These are phyloP conservation scores for Tridacna gigas DNA, from an alignment of 2,888 invertebrate genomes.

Conservation along the genomic window DNA sequence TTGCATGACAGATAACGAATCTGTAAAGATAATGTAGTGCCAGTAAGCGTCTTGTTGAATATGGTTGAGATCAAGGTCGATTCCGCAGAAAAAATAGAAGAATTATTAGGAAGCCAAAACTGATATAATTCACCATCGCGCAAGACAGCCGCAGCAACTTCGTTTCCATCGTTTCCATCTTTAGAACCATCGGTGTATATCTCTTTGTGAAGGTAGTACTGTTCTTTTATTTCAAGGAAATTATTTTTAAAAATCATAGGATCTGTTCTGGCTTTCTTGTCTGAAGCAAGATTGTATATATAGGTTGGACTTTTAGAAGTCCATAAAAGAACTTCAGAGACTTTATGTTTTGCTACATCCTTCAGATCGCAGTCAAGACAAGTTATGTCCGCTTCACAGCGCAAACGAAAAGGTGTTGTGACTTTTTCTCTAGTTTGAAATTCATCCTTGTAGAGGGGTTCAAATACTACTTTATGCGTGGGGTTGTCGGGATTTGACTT, in stretches of 20 bases:
- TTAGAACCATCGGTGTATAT: slow-evolving; percentile 51
- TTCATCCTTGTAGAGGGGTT: not conserved
- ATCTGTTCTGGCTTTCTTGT: slow-evolving; percentile 26
- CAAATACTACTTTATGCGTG: slow-evolving; percentile 16
- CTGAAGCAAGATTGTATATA: slow-evolving; percentile 5
- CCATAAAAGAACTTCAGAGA: slow-evolving; percentile 13
- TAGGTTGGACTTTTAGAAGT: slow-evolving; percentile 19
- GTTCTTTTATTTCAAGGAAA: slow-evolving; percentile 3
- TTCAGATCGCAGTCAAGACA: slow-evolving; percentile 3
- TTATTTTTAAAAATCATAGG: slow-evolving; percentile 1
- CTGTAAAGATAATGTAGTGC: slow-evolving; percentile 23
- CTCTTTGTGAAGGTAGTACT: not conserved
- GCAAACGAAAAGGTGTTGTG: slow-evolving; percentile 23
- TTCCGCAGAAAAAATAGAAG: slow-evolving; percentile 38
- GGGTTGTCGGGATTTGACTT: slow-evolving; percentile 21
- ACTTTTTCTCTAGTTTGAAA: slow-evolving; percentile 7
- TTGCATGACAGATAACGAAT: slow-evolving; percentile 29
- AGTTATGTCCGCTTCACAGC: slow-evolving; percentile 13
- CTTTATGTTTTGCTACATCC: not conserved
- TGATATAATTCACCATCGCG: not conserved
- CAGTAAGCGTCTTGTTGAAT: not conserved
- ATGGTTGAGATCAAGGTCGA: slow-evolving; percentile 18
- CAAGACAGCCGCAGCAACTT: slow-evolving; percentile 21
- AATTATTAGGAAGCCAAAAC: slow-evolving; percentile 18
- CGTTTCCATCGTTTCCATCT: slow-evolving; percentile 14